Evolutionary conservation across 1,140 invertebrate species (phyloP).

Genomic region (Lepidurus apus): DNA sequence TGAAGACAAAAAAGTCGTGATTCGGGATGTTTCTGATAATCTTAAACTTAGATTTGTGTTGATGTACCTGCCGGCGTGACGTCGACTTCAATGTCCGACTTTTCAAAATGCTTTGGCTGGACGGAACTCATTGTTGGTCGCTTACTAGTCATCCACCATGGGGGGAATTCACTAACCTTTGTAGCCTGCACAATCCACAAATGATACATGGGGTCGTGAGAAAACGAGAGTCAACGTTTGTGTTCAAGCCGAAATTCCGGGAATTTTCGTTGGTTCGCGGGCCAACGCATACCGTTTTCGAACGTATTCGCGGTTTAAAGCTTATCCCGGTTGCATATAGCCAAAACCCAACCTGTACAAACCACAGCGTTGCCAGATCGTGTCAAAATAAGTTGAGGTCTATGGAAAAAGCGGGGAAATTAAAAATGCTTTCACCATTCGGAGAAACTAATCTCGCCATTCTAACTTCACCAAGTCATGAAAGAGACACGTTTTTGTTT

Average conservation of each 20-base stretch:
- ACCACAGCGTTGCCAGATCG: no score
- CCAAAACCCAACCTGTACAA: no score
- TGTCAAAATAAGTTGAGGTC: no score
- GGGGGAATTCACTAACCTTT: background rate
- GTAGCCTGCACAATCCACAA: background rate
- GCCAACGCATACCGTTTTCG: background rate
- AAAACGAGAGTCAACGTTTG: background rate
- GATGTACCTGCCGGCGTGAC: background rate
- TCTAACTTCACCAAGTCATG: background rate
- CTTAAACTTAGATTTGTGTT: no score
- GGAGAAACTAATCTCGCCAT: background rate
- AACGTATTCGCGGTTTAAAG: no score
- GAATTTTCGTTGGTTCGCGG: background rate
- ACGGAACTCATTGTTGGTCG: background rate
- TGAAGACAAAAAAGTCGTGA: background rate
- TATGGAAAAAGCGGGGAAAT: background rate
- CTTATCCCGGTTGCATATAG: no score
- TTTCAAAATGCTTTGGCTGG: background rate
- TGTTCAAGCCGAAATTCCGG: background rate
- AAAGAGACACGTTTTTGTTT: background rate
- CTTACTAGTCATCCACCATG: background rate
- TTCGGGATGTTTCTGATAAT: no score
- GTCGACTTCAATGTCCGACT: background rate
- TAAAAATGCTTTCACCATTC: background rate
- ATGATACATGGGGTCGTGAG: background rate